Percentiles rank a stretch among this genome's conserved stretches.
These are phyloP conservation scores for Paramuricea clavata DNA, from an alignment of 92 coral and sea anemone species.

Conservation along the genomic window DNA sequence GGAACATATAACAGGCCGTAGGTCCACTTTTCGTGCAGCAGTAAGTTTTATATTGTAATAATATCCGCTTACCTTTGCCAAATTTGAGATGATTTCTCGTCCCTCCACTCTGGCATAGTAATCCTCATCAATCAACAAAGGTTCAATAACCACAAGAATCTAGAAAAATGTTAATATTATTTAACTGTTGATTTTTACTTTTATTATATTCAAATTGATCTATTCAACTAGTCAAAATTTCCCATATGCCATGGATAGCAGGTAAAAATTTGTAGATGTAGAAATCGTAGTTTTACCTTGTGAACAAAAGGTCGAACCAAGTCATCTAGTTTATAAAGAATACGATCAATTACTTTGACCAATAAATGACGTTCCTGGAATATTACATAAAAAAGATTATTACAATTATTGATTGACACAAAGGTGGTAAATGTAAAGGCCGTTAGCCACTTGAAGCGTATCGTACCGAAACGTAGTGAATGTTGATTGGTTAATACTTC, in stretches of 20 bases:
- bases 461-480: no score
- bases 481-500: no score
- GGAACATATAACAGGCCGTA: no score
- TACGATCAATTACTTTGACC: slow-evolving; percentile 98
- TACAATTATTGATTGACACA: no score
- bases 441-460: no score
- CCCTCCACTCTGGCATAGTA: slow-evolving; percentile 99
- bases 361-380: slow-evolving; percentile 97
- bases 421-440: not conserved
- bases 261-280: not conserved
- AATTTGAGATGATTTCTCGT: slow-evolving; percentile 96
- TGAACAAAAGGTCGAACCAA: slow-evolving; percentile 99
- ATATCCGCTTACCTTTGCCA: slow-evolving; percentile 84
- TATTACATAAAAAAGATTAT: slow-evolving; percentile 9
- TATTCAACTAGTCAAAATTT: not conserved
- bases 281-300: slow-evolving; percentile 73
- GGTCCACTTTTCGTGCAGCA: no score
- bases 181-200: not conserved
- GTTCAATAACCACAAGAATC: slow-evolving; percentile 99
- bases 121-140: slow-evolving; percentile 98
- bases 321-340: slow-evolving; percentile 97
- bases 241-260: not conserved
- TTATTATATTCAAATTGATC: not conserved
- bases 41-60: no score
- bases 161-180: slow-evolving; percentile 36